Conservation (phyloP, 2,888 invertebrate genomes). For the Leptinotarsa juncta region DNA sequence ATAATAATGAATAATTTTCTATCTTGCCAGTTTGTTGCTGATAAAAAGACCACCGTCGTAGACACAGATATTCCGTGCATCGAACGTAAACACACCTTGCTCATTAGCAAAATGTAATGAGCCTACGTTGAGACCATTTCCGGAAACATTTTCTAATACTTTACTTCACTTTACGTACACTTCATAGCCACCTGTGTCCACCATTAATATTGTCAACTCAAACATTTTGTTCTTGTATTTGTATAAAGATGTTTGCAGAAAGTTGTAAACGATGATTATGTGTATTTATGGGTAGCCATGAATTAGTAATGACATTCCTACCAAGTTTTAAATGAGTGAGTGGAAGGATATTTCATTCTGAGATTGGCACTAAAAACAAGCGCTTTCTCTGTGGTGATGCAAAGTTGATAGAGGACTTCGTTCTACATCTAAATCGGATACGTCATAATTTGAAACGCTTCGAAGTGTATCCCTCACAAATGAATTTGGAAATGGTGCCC, state of each 20-base stretch:
- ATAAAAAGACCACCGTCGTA: too few species aligned
- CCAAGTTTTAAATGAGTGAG: neutral
- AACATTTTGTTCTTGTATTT: constrained; percentile 16
- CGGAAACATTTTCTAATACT: constrained; percentile 15
- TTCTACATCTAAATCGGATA: too few species aligned
- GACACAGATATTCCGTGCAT: neutral
- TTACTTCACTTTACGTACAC: constrained; percentile 5
- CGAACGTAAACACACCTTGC: constrained; percentile 10
- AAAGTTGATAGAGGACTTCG: neutral
- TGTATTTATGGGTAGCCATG: constrained; percentile 13
- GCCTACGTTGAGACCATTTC: neutral
- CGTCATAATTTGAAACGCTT: neutral
- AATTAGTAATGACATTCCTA: neutral
- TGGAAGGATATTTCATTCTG: neutral
- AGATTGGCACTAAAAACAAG: too few species aligned
- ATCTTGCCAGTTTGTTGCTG: too few species aligned
- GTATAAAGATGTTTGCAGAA: constrained; percentile 21
- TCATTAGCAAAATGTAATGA: constrained; percentile 15
- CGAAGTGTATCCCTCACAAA: too few species aligned
- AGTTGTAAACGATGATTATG: constrained; percentile 14
- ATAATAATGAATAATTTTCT: too few species aligned
- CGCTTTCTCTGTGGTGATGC: neutral
- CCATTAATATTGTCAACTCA: constrained; percentile 1
- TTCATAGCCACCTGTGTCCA: constrained; percentile 2
- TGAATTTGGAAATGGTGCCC: too few species aligned